phyloP scores from a whole-genome alignment of 2,113 vertebrate species.

The Oreochromis aureus region DNA sequence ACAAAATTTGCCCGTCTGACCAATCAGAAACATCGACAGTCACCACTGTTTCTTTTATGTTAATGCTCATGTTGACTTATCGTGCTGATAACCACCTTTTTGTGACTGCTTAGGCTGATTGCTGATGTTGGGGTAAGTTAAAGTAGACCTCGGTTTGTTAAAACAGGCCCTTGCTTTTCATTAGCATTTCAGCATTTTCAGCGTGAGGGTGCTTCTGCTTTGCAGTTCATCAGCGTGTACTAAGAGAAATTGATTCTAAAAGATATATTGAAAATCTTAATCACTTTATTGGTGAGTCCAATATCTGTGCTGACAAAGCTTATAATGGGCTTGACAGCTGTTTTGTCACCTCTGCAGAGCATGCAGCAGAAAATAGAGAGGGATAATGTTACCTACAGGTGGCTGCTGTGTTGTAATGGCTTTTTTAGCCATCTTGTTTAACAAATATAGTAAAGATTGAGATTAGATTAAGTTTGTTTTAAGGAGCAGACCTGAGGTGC shows the following conservation, averaged over 20 bases:
- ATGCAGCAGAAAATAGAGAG: neutral
- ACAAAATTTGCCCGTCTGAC: neutral
- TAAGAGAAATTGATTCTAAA: neutral
- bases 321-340: neutral
- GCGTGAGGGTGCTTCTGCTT: neutral
- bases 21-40: neutral
- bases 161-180: neutral
- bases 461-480: constrained; percentile 34
- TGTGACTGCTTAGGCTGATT: neutral
- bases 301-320: neutral
- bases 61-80: neutral
- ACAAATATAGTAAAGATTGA: constrained; percentile 22
- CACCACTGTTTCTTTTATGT: neutral
- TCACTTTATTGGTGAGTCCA: neutral
- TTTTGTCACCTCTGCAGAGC: neutral
- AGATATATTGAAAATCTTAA: neutral
- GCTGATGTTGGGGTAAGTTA: neutral
- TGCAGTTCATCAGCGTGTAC: neutral
- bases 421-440: neutral
- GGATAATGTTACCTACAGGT: constrained; percentile 20
- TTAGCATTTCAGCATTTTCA: neutral
- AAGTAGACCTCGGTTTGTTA: neutral
- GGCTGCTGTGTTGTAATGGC: neutral
- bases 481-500: neutral
- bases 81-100: neutral